These are phyloP conservation scores for Cotesia chilonis DNA, from an alignment of 1,140 invertebrate genomes.

Conservation along the genomic window DNA sequence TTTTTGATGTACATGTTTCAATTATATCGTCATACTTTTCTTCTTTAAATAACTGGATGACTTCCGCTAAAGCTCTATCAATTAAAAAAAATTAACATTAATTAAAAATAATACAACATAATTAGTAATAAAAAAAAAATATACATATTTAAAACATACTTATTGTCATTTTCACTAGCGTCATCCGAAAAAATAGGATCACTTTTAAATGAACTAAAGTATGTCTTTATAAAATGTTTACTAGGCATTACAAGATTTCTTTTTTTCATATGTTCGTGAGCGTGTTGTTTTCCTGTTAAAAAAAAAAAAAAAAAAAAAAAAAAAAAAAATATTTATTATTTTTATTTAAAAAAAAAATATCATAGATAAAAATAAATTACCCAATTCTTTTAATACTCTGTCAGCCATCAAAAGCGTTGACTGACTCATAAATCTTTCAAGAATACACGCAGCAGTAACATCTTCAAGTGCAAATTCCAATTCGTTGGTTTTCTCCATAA, in stretches of 20 bases:
- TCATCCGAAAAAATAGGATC: constrained; percentile 74
- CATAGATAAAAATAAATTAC: constrained; percentile 61
- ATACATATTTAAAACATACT: constrained; percentile 27
- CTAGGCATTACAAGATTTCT: constrained; percentile 81
- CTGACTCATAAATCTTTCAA: constrained; percentile 88
- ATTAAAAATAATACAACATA: constrained; percentile 30
- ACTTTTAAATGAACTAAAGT: constrained; percentile 84
- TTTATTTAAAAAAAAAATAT: constrained; percentile 18
- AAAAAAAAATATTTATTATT: constrained; percentile 7
- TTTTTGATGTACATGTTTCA: constrained; percentile 80
- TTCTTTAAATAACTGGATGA: constrained; percentile 68
- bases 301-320: no score
- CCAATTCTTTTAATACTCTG: constrained; percentile 81
- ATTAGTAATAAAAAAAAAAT: constrained; percentile 16
- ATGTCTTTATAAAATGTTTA: constrained; percentile 83
- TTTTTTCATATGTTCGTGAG: constrained; percentile 74
- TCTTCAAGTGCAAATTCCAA: constrained; percentile 86
- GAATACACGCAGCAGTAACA: constrained; percentile 88
- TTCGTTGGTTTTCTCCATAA: constrained; percentile 81
- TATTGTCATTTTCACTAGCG: constrained; percentile 41
- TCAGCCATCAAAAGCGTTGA: constrained; percentile 83
- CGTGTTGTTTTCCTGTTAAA: constrained; percentile 72
- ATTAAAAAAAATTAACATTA: constrained; percentile 22
- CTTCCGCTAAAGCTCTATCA: constrained; percentile 48
- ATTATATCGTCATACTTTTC: constrained; percentile 83